Base-by-base conservation (phyloP, 1,140 invertebrate genomes). In the Nymphalis io region DNA sequence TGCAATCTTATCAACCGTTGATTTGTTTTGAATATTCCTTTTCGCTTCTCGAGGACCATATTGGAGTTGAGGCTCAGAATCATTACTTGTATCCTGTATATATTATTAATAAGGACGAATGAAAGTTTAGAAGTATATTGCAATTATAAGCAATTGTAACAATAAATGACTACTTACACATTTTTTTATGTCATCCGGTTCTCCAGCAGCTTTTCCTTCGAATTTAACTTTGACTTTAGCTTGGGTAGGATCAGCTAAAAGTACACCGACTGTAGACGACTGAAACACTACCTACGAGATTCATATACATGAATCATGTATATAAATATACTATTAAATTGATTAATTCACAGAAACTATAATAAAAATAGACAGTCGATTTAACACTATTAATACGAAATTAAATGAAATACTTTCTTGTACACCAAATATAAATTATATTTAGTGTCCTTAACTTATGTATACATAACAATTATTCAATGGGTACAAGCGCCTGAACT, bases 191-290 rank as follows among this genome's bases (percentile, higher is more conserved):
- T 84, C 75, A 16, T 87, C 73, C 59, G 70, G 73, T 73, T 88
- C 83, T 10, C 72, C 75, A n/a, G 75, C 69, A 8, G 81, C 62
- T 73, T 87, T 88, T 12, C 91, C 83, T 82, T 94, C 92, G 46
- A 93, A 90, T 81, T 93, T 93, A 1, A 95, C 93, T 83, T 94
- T 93, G 8, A 95, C 93, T 81, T 94, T 93, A 2, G 94, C 94
- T 73, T 93, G 91, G 33, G 92, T 92, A 0, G 94, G 94, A 85
- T 95, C 94, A 5, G 95, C 94, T 6, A 95, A 92, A 27, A 95
- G 78, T 20, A 95, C 94, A 46, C 94, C 95, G 16, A 95, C 91
- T 74, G 94, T 95, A 57, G 94, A 93, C n/a, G 94, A 94, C 79
- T 95, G 93, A 76, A 94, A 95, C 18, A 95, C 93, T 27, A 95